Evolutionary conservation across 2,113 vertebrate genomes (phyloP).

Genomic region (Erythrocercus mccallii): DNA sequence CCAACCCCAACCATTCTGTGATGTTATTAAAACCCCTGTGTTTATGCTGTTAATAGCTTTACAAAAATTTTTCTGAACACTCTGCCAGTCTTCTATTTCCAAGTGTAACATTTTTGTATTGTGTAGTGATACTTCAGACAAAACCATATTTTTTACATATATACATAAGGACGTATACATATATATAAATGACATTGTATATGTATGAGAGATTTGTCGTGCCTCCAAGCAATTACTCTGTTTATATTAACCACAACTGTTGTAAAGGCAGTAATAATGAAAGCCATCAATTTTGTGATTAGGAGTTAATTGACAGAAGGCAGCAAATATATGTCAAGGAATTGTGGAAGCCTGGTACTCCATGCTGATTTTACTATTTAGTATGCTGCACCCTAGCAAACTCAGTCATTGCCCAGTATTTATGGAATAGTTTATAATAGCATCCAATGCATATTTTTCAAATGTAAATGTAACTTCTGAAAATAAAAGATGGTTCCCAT

Average conservation of each 20-base stretch:
- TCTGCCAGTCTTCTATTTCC: not conserved
- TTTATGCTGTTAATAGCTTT: not conserved
- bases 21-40: not conserved
- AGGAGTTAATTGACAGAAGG: not conserved
- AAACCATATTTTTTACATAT: not conserved
- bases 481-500: not conserved
- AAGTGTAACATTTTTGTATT: not conserved
- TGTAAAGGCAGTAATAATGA: not conserved
- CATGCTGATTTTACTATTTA: not conserved
- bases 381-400: not conserved
- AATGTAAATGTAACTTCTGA: not conserved
- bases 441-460: not conserved
- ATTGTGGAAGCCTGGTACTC: accelerated
- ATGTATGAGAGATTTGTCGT: not conserved
- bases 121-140: not conserved
- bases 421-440: not conserved
- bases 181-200: not conserved
- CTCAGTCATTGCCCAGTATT: not conserved
- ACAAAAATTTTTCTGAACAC: not conserved
- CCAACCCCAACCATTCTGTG: not conserved
- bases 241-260: not conserved
- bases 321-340: not conserved
- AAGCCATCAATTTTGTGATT: not conserved
- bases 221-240: not conserved
- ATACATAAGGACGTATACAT: not conserved